Evolutionary conservation across 2,113 vertebrate genomes (phyloP), one percentile per base, ranked within the genome.

Genomic region (Anhinga rufa): DNA sequence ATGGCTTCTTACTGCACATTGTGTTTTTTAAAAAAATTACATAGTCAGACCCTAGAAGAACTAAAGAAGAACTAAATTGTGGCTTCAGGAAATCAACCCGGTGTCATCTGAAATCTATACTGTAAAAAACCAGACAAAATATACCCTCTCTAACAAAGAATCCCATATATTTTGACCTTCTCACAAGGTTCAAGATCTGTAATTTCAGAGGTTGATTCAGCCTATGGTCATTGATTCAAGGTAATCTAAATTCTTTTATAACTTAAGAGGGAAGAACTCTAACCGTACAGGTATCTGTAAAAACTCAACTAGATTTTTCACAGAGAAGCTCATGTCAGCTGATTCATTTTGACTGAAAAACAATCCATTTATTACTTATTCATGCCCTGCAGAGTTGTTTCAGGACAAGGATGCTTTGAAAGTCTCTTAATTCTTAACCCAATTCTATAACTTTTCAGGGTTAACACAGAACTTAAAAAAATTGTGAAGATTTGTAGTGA

Each of bases 331-430:
- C 64, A 24, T 36, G 32, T 79, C 86, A 89, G 86, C 25, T 74
- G 75, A 92, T 77, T 82, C 49, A 69, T 62, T 97, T 62, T 66
- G 94, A 90, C 81, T 89, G 77, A 77, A 93, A 97, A 93, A 49
- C 70, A 95, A 91, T 79, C 51, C 58, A 85, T 89, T 91, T 91
- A 62, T 91, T 87, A 95, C 74, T 90, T 90, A 93, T 95, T 96
- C 83, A 90, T 80, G 88, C 84, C 92, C 61, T n/a, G 52, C 34
- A 91, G 91, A 92, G 77, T 51, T 92, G 77, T 91, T 94, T 93
- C 83, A 92, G 78, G 91, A 95, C 89, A 92, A 85, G 70, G 62
- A 89, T 77, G 51, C 40, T 93, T 93, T 93, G 72, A 94, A 92
- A 96, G 68, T 31, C 58, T 87, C 90, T 93, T 87, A 79, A 79